phyloP scores from a whole-genome alignment of 2,888 invertebrate species.

The Panopea generosa region DNA sequence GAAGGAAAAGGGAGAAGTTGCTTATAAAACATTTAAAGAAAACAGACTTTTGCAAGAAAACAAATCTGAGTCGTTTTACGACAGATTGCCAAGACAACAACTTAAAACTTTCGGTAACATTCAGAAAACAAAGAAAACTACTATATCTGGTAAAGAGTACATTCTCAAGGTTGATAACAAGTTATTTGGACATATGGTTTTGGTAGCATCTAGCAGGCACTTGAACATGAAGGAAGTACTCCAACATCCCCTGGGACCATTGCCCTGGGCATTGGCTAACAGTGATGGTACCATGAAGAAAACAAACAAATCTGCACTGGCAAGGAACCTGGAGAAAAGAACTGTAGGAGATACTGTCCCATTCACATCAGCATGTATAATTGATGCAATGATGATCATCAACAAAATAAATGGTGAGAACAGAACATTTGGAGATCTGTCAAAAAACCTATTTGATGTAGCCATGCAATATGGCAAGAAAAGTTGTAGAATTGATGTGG shows the following conservation, averaged over 20 bases:
- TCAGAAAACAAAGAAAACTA: slow-evolving; percentile 14
- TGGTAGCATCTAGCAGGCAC: slow-evolving; percentile 37
- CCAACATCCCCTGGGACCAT: no score
- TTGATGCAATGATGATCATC: no score
- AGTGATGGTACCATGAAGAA: no score
- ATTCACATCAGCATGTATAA: no score
- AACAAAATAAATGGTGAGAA: no score
- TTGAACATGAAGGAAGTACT: slow-evolving; percentile 18
- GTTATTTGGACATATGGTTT: slow-evolving; percentile 42
- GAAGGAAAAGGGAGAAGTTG: neutral
- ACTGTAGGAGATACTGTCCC: no score
- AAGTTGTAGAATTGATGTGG: no score
- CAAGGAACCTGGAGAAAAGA: neutral
- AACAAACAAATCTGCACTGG: no score
- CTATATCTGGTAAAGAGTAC: slow-evolving; percentile 13
- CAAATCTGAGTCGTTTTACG: neutral
- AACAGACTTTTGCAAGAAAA: slow-evolving; percentile 14
- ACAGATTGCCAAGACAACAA: slow-evolving; percentile 45
- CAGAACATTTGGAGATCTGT: no score
- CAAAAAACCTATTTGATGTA: no score
- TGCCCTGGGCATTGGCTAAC: no score
- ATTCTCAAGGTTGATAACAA: slow-evolving; percentile 42
- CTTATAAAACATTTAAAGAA: neutral
- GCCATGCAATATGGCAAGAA: no score
- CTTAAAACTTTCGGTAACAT: slow-evolving; percentile 48